Conservation (phyloP, 2,888 invertebrate genomes). For the Mimumesa dahlbomi region DNA sequence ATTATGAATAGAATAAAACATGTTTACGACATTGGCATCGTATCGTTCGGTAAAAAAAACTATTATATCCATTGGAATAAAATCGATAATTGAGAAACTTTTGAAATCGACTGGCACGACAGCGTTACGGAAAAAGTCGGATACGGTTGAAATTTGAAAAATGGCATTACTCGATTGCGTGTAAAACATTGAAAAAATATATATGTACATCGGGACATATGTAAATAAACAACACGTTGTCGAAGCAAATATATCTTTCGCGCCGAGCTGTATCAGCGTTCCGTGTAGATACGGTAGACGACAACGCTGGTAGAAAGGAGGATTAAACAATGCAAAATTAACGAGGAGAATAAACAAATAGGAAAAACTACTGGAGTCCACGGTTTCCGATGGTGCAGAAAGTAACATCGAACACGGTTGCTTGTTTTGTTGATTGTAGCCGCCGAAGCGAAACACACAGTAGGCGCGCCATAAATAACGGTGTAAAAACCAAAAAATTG, state of each 20-base stretch:
- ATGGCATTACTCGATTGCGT: background rate
- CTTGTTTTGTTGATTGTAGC: constrained; percentile 40
- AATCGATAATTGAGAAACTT: background rate
- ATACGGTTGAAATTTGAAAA: constrained; percentile 3
- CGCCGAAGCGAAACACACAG: constrained; percentile 26
- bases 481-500: constrained; percentile 41
- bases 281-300: background rate
- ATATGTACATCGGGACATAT: background rate
- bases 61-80: too few species aligned
- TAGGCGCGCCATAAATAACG: constrained; percentile 40
- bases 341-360: constrained; percentile 13
- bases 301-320: background rate
- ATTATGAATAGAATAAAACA: too few species aligned
- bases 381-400: constrained; percentile 1
- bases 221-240: background rate
- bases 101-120: constrained; percentile 1
- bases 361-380: constrained; percentile 3
- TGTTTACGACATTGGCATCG: too few species aligned
- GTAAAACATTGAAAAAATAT: background rate
- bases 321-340: constrained; percentile 33
- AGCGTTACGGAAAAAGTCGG: constrained; percentile 13
- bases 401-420: background rate
- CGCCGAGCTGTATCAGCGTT: too few species aligned
- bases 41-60: too few species aligned
- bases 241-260: background rate